Evolutionary conservation across 2,797 vertebrate genomes (phyloP).

Genomic region (Austrolebias charrua): DNA sequence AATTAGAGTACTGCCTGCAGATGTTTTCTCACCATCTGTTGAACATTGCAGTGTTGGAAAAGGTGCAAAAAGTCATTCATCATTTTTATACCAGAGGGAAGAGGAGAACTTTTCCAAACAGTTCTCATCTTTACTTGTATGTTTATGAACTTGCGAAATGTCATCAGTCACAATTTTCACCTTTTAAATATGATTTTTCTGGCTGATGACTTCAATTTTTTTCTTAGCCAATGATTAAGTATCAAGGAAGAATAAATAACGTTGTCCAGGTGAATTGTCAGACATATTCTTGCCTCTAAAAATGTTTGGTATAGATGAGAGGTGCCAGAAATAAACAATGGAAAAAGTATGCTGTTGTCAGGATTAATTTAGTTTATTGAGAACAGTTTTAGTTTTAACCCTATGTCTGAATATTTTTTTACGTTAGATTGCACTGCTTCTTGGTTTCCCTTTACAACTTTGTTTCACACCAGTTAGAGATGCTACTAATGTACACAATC

Average conservation of each 20-base stretch:
- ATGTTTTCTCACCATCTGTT: slow-evolving; percentile 11
- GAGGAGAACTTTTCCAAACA: neutral
- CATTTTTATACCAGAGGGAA: neutral
- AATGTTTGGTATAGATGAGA: neutral
- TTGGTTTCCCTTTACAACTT: too few species aligned
- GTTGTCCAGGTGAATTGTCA: neutral
- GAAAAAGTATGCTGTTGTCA: neutral
- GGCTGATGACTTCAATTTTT: neutral
- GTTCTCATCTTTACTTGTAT: neutral
- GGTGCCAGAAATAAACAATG: neutral
- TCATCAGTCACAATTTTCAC: neutral
- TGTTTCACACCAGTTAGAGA: neutral
- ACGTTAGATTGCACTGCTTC: neutral
- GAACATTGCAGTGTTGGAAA: neutral
- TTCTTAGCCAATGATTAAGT: neutral
- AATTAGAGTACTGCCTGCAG: neutral
- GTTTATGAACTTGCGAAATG: neutral
- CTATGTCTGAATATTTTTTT: neutral
- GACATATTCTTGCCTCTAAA: neutral
- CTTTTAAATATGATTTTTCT: too few species aligned
- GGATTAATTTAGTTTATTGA: neutral
- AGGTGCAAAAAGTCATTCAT: slow-evolving; percentile 11
- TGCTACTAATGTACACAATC: neutral
- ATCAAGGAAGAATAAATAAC: neutral
- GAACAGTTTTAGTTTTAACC: neutral